Evolutionary conservation across 2,888 invertebrate genomes (phyloP).

Genomic region (Eupithecia insigniata): DNA sequence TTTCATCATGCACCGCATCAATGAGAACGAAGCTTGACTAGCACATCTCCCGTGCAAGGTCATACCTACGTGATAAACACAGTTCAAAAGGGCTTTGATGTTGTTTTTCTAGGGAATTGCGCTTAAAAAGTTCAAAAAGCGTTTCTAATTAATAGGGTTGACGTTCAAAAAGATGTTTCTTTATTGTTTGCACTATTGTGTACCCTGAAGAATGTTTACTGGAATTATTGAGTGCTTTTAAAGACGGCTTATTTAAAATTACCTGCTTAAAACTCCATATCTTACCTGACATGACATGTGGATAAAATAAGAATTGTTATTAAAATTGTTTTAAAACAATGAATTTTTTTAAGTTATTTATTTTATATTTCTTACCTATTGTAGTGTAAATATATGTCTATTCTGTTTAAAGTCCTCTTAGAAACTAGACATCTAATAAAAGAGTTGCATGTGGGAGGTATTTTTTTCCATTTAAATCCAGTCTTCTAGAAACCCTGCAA

Average conservation of each 20-base stretch:
- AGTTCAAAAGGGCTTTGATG: constrained; percentile 59
- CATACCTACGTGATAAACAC: constrained; percentile 66
- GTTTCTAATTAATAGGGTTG: constrained; percentile 44
- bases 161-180: constrained; percentile 35
- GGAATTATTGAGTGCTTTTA: constrained; percentile 24
- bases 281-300: background rate
- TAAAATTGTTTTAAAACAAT: no score
- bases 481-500: constrained; percentile 21
- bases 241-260: background rate
- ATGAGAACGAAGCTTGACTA: no score
- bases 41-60: constrained; percentile 12
- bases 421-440: background rate
- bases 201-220: constrained; percentile 37
- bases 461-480: constrained; percentile 20
- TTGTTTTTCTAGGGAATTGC: constrained; percentile 53
- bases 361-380: no score
- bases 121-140: constrained; percentile 57
- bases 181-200: constrained; percentile 20
- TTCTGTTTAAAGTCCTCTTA: background rate
- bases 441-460: constrained; percentile 33
- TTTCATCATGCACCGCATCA: no score
- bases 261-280: background rate
- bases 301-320: no score
- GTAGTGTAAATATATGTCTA: no score
- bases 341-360: no score